Evolutionary conservation across 2,888 invertebrate species (phyloP).

Genomic region (Reticulitermes lucifugus): DNA sequence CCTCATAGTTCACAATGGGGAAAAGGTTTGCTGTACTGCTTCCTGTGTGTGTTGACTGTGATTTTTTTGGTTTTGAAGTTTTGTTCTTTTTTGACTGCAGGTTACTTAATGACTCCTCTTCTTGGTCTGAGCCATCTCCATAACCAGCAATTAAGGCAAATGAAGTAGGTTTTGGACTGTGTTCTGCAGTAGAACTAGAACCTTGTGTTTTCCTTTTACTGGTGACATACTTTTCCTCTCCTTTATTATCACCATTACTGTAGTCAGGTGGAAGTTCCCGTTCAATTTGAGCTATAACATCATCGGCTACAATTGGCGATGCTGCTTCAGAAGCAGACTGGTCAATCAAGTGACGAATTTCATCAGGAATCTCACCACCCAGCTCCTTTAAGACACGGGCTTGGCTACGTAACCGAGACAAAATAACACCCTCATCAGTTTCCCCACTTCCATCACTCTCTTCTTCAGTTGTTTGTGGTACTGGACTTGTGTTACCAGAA

Average conservation of each 20-base stretch:
- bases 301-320: conserved; percentile 34
- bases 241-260: conserved; percentile 40
- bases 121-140: conserved; percentile 67
- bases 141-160: conserved; percentile 69
- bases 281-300: conserved; percentile 43
- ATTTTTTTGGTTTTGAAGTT: not conserved
- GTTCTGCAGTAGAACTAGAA: conserved; percentile 32
- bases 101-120: conserved; percentile 58
- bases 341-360: conserved; percentile 57
- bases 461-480: conserved; percentile 17
- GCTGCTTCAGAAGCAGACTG: conserved; percentile 11
- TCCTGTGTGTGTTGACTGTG: not conserved
- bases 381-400: conserved; percentile 68
- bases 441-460: conserved; percentile 49
- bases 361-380: conserved; percentile 68
- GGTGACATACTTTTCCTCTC: conserved; percentile 13
- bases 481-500: conserved; percentile 34
- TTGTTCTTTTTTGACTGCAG: conserved; percentile 39
- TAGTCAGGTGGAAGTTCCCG: conserved; percentile 62
- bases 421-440: conserved; percentile 69
- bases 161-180: conserved; percentile 49
- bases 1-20: conserved; percentile 32
- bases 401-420: conserved; percentile 67
- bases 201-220: conserved; percentile 14
- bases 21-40: not conserved